Conservation (phyloP, 2,113 vertebrate species). For the Tachysurus fulvidraco region DNA sequence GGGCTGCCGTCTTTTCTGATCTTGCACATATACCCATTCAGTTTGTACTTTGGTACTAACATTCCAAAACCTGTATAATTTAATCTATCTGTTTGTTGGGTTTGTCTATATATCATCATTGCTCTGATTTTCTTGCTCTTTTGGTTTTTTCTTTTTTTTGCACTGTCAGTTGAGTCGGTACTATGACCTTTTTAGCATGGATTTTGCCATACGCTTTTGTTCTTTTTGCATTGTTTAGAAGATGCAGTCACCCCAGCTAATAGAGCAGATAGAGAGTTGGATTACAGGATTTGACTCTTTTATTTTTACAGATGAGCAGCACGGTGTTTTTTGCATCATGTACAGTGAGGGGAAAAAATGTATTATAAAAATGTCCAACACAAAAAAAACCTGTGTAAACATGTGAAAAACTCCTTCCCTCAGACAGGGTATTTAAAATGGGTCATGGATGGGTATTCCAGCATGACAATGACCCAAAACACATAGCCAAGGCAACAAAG, state of each 20-base stretch:
- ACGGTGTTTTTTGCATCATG: not conserved
- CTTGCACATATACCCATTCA: not conserved
- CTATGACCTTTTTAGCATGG: not conserved
- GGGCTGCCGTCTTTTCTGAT: not conserved
- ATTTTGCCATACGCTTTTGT: not conserved
- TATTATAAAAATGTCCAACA: too few relatives aligned
- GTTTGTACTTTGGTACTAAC: not conserved
- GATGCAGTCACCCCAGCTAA: not conserved
- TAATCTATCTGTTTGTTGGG: not conserved
- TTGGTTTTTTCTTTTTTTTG: not conserved
- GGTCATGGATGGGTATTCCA: too few relatives aligned
- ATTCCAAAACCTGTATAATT: not conserved
- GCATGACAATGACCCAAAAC: too few relatives aligned
- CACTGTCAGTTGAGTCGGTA: not conserved
- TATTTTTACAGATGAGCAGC: not conserved
- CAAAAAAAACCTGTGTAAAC: too few relatives aligned
- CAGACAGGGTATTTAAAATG: too few relatives aligned
- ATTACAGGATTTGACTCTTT: not conserved
- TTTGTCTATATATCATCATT: not conserved
- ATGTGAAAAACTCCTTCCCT: too few relatives aligned
- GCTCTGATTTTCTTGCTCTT: not conserved
- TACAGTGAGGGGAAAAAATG: not conserved
- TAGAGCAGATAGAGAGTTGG: not conserved
- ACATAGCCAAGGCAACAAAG: too few relatives aligned
- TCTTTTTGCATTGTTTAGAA: not conserved